Percentiles rank a stretch among this genome's conserved stretches.
These are phyloP conservation scores for Lepidonotus clava DNA, from an alignment of 2,888 invertebrate genomes.

Conservation along the genomic window DNA sequence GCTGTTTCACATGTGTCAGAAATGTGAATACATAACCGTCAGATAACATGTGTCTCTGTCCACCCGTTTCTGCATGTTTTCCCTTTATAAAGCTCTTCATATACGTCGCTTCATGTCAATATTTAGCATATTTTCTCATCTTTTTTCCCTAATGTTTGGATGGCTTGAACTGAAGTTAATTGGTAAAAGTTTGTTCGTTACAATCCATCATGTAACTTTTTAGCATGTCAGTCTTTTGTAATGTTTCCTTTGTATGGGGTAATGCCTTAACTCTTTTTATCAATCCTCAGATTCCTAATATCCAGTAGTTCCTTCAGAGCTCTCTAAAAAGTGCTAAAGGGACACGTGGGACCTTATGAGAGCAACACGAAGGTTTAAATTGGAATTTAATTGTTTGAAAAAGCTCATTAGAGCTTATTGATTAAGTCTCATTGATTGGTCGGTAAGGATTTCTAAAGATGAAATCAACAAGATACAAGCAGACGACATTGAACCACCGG, in stretches of 20 bases:
- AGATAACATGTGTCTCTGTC: not conserved
- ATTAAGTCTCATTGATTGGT: slow-evolving; percentile 34
- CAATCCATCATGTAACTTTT: not conserved
- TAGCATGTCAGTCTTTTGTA: not conserved
- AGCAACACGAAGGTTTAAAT: not conserved
- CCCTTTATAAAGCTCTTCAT: too few relatives aligned
- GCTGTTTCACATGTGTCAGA: too few relatives aligned
- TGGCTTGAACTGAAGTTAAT: not conserved
- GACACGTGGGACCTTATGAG: too few relatives aligned
- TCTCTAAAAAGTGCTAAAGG: too few relatives aligned
- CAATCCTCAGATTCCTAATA: too few relatives aligned
- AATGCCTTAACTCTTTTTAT: not conserved
- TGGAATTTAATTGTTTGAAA: slow-evolving; percentile 33
- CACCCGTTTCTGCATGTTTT: not conserved
- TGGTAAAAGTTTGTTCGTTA: not conserved
- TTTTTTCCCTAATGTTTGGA: not conserved
- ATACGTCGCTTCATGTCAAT: too few relatives aligned
- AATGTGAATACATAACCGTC: too few relatives aligned
- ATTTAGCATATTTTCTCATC: too few relatives aligned
- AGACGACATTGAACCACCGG: not conserved
- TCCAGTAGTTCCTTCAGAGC: too few relatives aligned
- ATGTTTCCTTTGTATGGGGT: not conserved
- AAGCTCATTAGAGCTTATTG: not conserved
- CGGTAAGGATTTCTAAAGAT: slow-evolving; percentile 19
- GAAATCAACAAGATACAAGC: slow-evolving; percentile 10